Evolutionary conservation across 2,797 vertebrate genomes (phyloP).

Genomic region (Champsocephalus esox): DNA sequence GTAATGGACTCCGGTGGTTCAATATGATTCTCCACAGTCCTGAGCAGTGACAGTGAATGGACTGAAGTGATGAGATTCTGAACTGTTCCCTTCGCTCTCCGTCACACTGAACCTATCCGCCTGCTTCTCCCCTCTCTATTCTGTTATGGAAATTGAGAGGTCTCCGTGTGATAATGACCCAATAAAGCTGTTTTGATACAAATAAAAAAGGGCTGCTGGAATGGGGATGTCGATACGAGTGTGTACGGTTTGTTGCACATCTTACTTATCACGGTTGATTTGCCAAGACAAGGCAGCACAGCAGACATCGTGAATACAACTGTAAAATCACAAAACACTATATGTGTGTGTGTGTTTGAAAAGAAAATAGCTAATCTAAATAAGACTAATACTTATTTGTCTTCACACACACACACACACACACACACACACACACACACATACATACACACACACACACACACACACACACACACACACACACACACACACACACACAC

Average conservation of each 20-base stretch:
- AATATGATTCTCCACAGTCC: conserved; percentile 3
- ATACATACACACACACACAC: no score
- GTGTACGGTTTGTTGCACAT: conserved; percentile 6
- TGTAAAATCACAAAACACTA: neutral
- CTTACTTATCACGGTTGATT: conserved; percentile 22
- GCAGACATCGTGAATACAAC: neutral
- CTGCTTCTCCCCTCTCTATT: conserved; percentile 57
- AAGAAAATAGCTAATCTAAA: no score
- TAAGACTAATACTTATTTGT: neutral
- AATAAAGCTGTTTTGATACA: conserved; percentile 13
- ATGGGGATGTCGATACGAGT: conserved; percentile 13
- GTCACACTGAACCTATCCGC: conserved; percentile 39
- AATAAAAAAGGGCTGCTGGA: neutral
- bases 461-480: no score
- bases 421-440: neutral
- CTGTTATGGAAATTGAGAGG: conserved; percentile 49
- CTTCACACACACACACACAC: neutral
- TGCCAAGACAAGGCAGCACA: neutral
- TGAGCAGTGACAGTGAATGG: conserved; percentile 39
- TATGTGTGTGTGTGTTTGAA: neutral
- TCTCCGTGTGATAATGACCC: conserved; percentile 34
- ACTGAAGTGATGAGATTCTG: conserved; percentile 59
- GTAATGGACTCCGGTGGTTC: no score
- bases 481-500: no score
- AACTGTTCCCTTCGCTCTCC: conserved; percentile 45